These are phyloP conservation scores for Atta cephalotes DNA, from an alignment of 1,140 invertebrate species.

Conservation along the genomic window DNA sequence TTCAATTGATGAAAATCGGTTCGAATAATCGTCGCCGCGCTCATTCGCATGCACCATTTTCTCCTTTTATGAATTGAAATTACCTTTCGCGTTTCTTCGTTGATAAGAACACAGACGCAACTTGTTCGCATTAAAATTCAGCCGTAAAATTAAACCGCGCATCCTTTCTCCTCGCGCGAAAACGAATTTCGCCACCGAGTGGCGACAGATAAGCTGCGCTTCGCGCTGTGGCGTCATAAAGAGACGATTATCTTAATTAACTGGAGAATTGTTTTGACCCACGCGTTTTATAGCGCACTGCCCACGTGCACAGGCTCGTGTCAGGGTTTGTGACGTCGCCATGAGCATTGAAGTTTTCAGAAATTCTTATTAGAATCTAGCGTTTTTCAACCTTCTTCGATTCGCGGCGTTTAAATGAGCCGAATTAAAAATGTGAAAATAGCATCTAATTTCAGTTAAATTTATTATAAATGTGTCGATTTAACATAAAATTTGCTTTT, in stretches of 20 bases:
- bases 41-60: slow-evolving; percentile 1
- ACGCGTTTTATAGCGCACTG: slow-evolving; percentile 71
- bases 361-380: neutral
- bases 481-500: too few species aligned
- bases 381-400: too few species aligned
- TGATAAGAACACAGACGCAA: slow-evolving; percentile 42
- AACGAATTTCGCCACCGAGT: slow-evolving; percentile 69
- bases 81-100: neutral
- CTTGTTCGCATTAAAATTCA: slow-evolving; percentile 29
- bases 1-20: neutral
- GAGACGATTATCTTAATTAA: slow-evolving; percentile 84
- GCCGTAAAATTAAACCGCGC: neutral
- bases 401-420: too few species aligned
- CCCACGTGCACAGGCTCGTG: slow-evolving; percentile 65
- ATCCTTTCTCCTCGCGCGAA: slow-evolving; percentile 65
- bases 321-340: slow-evolving; percentile 31
- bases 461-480: too few species aligned
- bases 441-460: too few species aligned
- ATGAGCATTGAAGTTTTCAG: neutral
- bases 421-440: too few species aligned
- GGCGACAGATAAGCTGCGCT: slow-evolving; percentile 66
- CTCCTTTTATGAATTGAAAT: slow-evolving; percentile 14
- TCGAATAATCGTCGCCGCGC: neutral
- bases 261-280: slow-evolving; percentile 81
- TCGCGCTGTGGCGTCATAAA: slow-evolving; percentile 74